Evolutionary conservation across 2,888 invertebrate genomes (phyloP).

Genomic region (Leucoma salicis): DNA sequence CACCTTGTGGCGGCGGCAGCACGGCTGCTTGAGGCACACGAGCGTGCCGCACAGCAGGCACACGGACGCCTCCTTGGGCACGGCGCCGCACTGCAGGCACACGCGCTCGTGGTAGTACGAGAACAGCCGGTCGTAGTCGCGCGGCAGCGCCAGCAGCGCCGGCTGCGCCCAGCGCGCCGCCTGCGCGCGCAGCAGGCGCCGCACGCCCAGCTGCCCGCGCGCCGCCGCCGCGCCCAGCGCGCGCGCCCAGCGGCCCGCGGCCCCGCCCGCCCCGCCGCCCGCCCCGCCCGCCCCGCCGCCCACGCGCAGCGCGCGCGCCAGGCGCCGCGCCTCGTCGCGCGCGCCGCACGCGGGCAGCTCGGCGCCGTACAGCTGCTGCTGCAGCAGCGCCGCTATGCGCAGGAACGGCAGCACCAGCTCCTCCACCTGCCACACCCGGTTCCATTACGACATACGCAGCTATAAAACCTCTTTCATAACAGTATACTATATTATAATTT

Average conservation of each 20-base stretch:
- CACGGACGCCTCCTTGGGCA: conserved; percentile 84
- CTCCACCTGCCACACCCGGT: too few species aligned
- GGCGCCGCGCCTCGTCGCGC: conserved; percentile 88
- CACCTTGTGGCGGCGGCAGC: conserved; percentile 34
- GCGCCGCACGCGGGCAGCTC: conserved; percentile 85
- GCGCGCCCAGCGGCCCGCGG: conserved; percentile 53
- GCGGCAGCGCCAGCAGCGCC: conserved; percentile 91
- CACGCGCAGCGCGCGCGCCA: conserved; percentile 88
- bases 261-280: conserved; percentile 43
- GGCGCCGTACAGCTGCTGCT: conserved; percentile 91
- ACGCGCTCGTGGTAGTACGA: conserved; percentile 95
- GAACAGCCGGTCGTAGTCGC: conserved; percentile 91
- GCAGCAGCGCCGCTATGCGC: conserved; percentile 90
- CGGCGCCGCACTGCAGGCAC: conserved; percentile 93
- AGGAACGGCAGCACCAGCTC: conserved; percentile 92
- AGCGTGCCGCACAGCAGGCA: conserved; percentile 90
- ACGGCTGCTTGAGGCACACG: conserved; percentile 75
- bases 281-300: conserved; percentile 49
- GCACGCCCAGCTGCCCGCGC: conserved; percentile 64
- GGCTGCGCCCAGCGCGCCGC: conserved; percentile 92
- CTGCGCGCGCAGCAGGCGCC: conserved; percentile 87
- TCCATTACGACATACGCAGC: too few species aligned
- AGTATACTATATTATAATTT: too few species aligned
- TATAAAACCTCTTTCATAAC: too few species aligned
- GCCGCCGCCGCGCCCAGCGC: conserved; percentile 55